A percentile compares a stretch with the other conserved stretches of the same genome.
Conservation (phyloP, 35 echinoderm and acorn worm genomes). For the Lytechinus pictus region DNA sequence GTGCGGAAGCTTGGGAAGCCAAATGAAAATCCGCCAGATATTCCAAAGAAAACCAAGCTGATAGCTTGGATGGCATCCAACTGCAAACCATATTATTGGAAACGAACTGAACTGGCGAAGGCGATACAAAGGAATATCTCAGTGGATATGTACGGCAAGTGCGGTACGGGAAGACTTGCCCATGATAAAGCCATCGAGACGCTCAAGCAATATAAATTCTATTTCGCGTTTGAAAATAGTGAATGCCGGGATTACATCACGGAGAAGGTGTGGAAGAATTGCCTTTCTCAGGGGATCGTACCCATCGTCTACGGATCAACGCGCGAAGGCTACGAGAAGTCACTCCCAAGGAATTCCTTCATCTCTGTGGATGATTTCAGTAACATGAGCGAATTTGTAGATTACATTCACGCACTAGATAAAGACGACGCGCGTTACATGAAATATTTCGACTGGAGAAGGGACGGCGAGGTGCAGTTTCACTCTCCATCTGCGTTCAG, state of each 20-base stretch:
- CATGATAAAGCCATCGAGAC: background rate
- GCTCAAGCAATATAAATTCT: constrained; percentile 27
- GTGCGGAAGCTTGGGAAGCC: background rate
- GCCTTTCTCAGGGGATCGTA: constrained; percentile 30
- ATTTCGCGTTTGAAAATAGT: constrained; percentile 44
- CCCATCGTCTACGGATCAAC: constrained; percentile 70
- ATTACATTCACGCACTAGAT: too few species aligned
- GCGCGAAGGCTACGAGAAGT: constrained; percentile 54
- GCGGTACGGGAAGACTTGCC: constrained; percentile 46
- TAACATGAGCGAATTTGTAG: too few species aligned
- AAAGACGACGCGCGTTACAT: too few species aligned
- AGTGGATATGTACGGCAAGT: constrained; percentile 65
- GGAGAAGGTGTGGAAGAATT: constrained; percentile 66
- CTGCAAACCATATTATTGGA: constrained; percentile 61
- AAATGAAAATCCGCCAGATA: background rate
- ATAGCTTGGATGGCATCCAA: constrained; percentile 69
- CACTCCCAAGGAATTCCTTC: constrained; percentile 69
- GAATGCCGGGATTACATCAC: constrained; percentile 81
- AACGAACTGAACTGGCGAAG: constrained; percentile 46
- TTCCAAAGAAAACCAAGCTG: constrained; percentile 61
- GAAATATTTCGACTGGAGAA: too few species aligned
- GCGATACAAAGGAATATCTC: constrained; percentile 41
- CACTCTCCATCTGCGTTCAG: too few species aligned
- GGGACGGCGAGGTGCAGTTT: too few species aligned
- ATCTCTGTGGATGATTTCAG: constrained; percentile 56